Evolutionary conservation across 2,888 invertebrate genomes (phyloP).

Genomic region (Pyrrhosoma nymphula): DNA sequence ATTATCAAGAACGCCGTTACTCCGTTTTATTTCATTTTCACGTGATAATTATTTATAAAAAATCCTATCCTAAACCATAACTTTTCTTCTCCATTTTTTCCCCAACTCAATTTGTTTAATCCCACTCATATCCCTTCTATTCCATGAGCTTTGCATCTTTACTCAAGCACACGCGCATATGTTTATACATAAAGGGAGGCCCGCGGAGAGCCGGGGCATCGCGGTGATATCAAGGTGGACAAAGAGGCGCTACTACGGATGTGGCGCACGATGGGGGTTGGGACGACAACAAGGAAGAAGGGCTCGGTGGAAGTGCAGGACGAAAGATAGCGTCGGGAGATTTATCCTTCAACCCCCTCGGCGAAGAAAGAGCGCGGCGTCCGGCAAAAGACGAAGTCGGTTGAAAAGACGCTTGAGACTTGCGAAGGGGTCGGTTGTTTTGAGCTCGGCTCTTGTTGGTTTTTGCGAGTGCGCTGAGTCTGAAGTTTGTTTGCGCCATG

Average conservation of each 20-base stretch:
- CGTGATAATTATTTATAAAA: too few relatives aligned
- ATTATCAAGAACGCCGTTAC: too few relatives aligned
- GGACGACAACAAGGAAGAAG: slow-evolving; percentile 36
- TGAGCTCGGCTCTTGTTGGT: neutral
- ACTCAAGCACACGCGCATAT: neutral
- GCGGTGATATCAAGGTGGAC: slow-evolving; percentile 54
- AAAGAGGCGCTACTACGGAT: slow-evolving; percentile 47
- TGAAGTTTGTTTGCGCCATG: neutral
- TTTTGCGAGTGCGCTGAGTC: neutral
- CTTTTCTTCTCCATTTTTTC: too few relatives aligned
- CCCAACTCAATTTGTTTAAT: too few relatives aligned
- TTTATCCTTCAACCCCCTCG: slow-evolving; percentile 30
- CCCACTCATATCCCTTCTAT: too few relatives aligned
- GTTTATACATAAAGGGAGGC: neutral
- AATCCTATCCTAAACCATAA: too few relatives aligned
- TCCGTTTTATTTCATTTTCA: too few relatives aligned
- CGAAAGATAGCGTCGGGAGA: slow-evolving; percentile 24
- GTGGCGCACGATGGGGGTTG: slow-evolving; percentile 29
- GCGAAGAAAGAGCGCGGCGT: neutral
- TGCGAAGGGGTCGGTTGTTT: neutral
- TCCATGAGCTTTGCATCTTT: neutral
- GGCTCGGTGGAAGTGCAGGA: slow-evolving; percentile 21
- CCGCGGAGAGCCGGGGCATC: neutral
- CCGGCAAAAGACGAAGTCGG: neutral
- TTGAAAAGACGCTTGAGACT: neutral